Conservation (phyloP, 2,113 vertebrate species). For the Carassius auratus region DNA sequence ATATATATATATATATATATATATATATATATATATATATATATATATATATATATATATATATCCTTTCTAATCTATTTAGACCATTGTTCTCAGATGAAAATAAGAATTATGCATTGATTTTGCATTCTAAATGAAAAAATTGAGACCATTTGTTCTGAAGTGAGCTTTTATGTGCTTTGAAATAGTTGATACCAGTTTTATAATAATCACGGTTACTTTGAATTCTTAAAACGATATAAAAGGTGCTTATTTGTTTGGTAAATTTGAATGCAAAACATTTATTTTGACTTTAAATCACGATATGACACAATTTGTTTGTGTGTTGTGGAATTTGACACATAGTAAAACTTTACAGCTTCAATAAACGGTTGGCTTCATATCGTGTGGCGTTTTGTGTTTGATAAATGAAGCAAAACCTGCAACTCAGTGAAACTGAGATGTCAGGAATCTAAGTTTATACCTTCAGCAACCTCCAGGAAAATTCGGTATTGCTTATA, state of each 20-base stretch:
- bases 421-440: not conserved
- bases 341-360: not conserved
- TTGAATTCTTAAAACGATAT: not conserved
- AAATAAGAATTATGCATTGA: not conserved
- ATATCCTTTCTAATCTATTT: not conserved
- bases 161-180: not conserved
- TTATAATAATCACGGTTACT: not conserved
- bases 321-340: slow-evolving; percentile 1
- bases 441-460: not conserved
- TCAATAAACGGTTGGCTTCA: not conserved
- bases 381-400: not conserved
- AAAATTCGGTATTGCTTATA: not conserved
- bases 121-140: not conserved
- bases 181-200: not conserved
- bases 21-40: not conserved
- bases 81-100: too few relatives aligned
- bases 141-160: not conserved
- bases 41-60: too few relatives aligned
- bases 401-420: not conserved
- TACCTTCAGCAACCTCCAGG: slow-evolving; percentile 13
- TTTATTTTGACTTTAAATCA: not conserved
- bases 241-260: not conserved
- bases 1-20: too few relatives aligned
- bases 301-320: not conserved
- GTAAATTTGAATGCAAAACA: not conserved